These are phyloP conservation scores for Agrypnus murinus DNA, from an alignment of 2,888 invertebrate genomes.

Conservation along the genomic window DNA sequence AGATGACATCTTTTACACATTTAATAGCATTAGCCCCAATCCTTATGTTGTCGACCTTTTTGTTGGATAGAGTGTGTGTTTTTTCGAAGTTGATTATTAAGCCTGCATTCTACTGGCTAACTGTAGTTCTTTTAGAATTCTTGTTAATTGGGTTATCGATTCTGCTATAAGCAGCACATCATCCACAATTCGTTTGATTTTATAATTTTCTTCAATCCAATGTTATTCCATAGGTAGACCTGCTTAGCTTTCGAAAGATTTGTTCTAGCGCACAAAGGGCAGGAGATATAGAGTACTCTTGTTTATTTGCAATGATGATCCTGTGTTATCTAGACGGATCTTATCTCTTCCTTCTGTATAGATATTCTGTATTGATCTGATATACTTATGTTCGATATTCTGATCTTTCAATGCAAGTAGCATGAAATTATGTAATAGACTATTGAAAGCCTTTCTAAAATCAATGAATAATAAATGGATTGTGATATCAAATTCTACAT, in stretches of 20 bases:
- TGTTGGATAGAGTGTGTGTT: conserved; percentile 1
- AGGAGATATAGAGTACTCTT: neutral
- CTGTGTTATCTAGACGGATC: too few species aligned
- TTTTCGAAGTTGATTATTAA: conserved; percentile 1
- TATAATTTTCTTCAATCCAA: neutral
- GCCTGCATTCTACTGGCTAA: neutral
- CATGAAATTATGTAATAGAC: too few species aligned
- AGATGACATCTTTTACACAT: too few species aligned
- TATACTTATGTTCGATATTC: too few species aligned
- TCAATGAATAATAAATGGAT: too few species aligned
- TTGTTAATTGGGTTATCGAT: neutral
- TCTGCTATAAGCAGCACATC: neutral
- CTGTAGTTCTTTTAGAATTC: neutral
- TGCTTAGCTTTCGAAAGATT: neutral
- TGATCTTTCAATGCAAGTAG: too few species aligned
- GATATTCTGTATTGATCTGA: too few species aligned
- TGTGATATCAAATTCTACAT: conserved; percentile 9
- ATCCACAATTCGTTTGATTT: neutral
- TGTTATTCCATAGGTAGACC: neutral
- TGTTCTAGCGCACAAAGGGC: neutral
- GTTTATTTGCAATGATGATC: too few species aligned
- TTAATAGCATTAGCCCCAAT: neutral
- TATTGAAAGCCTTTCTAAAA: too few species aligned
- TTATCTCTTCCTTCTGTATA: too few species aligned
- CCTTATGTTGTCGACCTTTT: neutral